phyloP scores from a whole-genome alignment of 2,888 invertebrate species.

The Machimus atricapillus region DNA sequence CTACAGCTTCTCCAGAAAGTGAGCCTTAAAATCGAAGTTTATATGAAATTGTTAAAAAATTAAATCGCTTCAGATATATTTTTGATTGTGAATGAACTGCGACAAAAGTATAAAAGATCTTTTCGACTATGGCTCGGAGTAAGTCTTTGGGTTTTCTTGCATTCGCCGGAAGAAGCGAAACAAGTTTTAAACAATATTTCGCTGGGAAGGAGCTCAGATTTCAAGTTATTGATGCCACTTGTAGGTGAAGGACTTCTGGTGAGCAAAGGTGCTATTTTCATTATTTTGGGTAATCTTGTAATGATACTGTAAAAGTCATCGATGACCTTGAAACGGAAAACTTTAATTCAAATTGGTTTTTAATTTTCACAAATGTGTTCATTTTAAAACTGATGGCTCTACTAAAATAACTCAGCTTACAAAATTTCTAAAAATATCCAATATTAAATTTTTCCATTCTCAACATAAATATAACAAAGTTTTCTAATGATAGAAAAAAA shows the following conservation, averaged over 20 bases:
- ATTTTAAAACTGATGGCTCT: neutral
- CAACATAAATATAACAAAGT: neutral
- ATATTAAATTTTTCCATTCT: neutral
- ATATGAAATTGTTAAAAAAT: neutral
- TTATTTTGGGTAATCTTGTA: neutral
- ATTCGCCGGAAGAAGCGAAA: slow-evolving; percentile 56
- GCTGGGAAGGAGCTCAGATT: slow-evolving; percentile 54
- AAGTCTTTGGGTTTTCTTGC: slow-evolving; percentile 58
- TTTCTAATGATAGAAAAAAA: neutral
- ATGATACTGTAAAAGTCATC: neutral
- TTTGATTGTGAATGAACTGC: slow-evolving; percentile 52
- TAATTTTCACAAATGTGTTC: neutral
- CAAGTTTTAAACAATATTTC: slow-evolving; percentile 55
- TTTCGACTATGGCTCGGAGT: slow-evolving; percentile 59
- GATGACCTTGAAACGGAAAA: too few relatives aligned
- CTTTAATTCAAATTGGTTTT: too few relatives aligned
- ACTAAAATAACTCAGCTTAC: neutral
- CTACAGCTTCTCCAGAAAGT: slow-evolving; percentile 58
- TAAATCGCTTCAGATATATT: neutral
- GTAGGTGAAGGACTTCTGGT: slow-evolving; percentile 59
- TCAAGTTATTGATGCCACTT: slow-evolving; percentile 54
- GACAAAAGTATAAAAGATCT: slow-evolving; percentile 53
- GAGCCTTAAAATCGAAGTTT: slow-evolving; percentile 39
- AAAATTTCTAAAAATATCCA: neutral
- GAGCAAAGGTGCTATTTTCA: slow-evolving; percentile 53